phyloP scores from a whole-genome alignment of 64 coral and sea anemone species.

The Actinia tenebrosa region DNA sequence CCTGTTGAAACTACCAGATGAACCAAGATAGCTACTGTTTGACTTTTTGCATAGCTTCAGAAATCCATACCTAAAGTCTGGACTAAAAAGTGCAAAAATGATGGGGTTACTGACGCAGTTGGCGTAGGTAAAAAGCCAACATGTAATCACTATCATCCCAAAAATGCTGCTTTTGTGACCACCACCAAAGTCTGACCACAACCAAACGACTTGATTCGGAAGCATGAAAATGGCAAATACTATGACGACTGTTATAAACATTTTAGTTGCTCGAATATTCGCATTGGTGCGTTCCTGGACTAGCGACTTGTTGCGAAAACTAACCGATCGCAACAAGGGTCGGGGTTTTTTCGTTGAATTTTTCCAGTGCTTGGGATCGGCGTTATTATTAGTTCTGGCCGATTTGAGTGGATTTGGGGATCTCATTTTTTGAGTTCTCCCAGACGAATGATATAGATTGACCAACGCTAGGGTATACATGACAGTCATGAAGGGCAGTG shows the following conservation, averaged over 20 bases:
- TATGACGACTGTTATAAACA: slow-evolving; percentile 45
- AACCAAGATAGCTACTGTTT: neutral
- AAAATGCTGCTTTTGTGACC: slow-evolving; percentile 28
- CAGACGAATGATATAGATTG: slow-evolving; percentile 22
- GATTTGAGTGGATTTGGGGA: neutral
- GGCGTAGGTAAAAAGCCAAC: slow-evolving; percentile 59
- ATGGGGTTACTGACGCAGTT: slow-evolving; percentile 51
- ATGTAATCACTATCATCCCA: slow-evolving; percentile 26
- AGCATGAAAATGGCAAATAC: slow-evolving; percentile 60
- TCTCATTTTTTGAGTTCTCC: slow-evolving; percentile 18
- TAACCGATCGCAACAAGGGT: slow-evolving; percentile 11
- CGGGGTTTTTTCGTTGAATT: neutral
- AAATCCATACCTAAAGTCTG: slow-evolving; percentile 51
- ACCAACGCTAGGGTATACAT: slow-evolving; percentile 36
- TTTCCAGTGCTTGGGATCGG: neutral
- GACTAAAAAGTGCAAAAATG: slow-evolving; percentile 52
- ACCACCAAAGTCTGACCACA: slow-evolving; percentile 62
- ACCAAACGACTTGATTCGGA: slow-evolving; percentile 62
- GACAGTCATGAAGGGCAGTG: slow-evolving; percentile 33
- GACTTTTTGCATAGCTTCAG: slow-evolving; percentile 3
- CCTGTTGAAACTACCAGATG: neutral
- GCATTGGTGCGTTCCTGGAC: neutral
- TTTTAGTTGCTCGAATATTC: slow-evolving; percentile 43
- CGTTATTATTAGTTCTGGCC: neutral
- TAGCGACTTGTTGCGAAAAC: neutral